Base-by-base conservation (phyloP, 2,888 invertebrate genomes). In the Ichneumoninae sp. region DNA sequence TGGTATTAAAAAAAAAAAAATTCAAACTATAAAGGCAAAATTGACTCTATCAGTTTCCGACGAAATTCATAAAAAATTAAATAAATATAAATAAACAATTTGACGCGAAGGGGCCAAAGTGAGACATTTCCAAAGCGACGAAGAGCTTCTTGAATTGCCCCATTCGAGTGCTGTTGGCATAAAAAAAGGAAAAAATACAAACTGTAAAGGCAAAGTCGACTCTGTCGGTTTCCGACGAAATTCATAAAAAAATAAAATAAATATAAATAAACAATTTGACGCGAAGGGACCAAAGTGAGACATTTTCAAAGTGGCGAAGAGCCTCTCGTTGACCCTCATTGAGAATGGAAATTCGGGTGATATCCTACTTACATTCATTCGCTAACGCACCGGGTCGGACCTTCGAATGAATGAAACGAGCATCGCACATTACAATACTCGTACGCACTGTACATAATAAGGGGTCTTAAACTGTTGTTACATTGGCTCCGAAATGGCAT, bases 321-420 rank as follows among this genome's bases (percentile, higher is more conserved):
- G 16, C 33, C 22, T 82, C 30, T 50, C 57, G 73, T 74, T 52
- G 54, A 79, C 30, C 26, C 66, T 77, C 73, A 50, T 81, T 79
- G 63, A 52, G 76, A 81, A 76, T 77, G 77, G 71, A 76, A 84
- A 81, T 84, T 84, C 66, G 73, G 54, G 70, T 50, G 52, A 40
- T 81, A 75, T 69, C 33, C 33, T n/a, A n/a, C 75, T 71, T 44
- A 22, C 66, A 71, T 82, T 82, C 60, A 65, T 63, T 74, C 65
- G 57, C 57, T 60, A 57, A 44, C 36, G 54, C 81, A n/a, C 40
- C 52, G 71, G 47, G 57, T 71, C 81, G 65, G 70, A 82, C 54
- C 76, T 76, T 76, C 76, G 76, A 19, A 52, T 22, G 65, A 71
- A 82, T 82, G 71, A 76, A 82, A 65, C 52, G 63, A 71, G 44